Evolutionary conservation across 2,888 invertebrate genomes (phyloP).

Genomic region (Omphaloscelis lunosa): DNA sequence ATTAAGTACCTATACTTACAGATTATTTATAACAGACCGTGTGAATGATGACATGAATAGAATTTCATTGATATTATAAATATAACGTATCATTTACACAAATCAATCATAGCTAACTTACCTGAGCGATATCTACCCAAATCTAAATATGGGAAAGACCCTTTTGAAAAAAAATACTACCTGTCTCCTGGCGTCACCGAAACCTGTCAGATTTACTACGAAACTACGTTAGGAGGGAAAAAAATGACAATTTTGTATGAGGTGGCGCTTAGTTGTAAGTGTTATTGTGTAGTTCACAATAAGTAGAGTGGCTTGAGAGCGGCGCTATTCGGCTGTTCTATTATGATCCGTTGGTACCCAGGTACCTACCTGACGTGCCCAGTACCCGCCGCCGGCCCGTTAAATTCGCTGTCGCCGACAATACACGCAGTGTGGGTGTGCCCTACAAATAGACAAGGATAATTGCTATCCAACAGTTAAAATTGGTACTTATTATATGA

Average conservation of each 20-base stretch:
- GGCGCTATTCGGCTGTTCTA: constrained; percentile 60
- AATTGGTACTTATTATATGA: constrained; percentile 53
- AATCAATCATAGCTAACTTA: constrained; percentile 64
- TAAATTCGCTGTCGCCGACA: constrained; percentile 73
- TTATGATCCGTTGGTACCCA: constrained; percentile 64
- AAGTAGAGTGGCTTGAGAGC: constrained; percentile 76
- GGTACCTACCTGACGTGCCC: constrained; percentile 71
- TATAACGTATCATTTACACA: constrained; percentile 61
- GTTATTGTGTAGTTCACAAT: constrained; percentile 75
- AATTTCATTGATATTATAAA: constrained; percentile 43
- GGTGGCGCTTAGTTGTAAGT: constrained; percentile 86
- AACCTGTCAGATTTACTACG: constrained; percentile 84
- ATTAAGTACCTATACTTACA: not conserved
- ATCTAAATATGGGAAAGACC: constrained; percentile 80
- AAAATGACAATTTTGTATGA: constrained; percentile 78
- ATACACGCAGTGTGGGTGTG: constrained; percentile 75
- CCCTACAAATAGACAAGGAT: constrained; percentile 68
- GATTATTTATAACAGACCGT: not conserved
- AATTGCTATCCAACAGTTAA: constrained; percentile 68
- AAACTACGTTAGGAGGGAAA: constrained; percentile 78
- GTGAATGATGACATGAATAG: constrained; percentile 16
- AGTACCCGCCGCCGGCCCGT: constrained; percentile 68
- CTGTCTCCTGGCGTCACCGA: constrained; percentile 73
- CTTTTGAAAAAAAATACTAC: constrained; percentile 79
- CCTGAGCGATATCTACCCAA: constrained; percentile 63